These are phyloP conservation scores for human (Homo sapiens) DNA, from an alignment of 2,113 vertebrate species.

Conservation along the genomic window DNA sequence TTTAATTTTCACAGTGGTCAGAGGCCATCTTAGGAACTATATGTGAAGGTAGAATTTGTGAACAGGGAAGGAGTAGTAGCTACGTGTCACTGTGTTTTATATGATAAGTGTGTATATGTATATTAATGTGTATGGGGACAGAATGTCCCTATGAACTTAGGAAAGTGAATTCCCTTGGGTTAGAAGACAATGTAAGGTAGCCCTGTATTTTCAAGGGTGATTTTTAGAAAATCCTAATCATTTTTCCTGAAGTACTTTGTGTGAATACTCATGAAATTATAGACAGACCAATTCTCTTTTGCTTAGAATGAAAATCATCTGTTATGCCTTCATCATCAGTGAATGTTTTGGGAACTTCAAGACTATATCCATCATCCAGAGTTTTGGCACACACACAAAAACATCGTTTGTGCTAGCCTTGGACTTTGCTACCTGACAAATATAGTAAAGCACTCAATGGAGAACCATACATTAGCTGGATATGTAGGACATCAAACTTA, in stretches of 20 bases:
- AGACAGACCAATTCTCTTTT: constrained; percentile 35
- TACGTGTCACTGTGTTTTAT: not conserved
- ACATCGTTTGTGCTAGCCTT: not conserved
- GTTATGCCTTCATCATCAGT: not conserved
- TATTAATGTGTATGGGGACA: not conserved
- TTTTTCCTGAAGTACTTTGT: not conserved
- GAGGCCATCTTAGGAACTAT: not conserved
- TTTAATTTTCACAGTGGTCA: not conserved
- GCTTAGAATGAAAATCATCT: constrained; percentile 32
- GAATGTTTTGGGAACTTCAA: constrained; percentile 12
- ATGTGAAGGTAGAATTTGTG: not conserved
- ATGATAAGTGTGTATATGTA: not conserved
- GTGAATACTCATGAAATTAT: not conserved
- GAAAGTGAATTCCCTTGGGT: not conserved
- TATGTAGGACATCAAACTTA: not conserved
- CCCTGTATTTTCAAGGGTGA: not conserved
- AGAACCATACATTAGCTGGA: not conserved
- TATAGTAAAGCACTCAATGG: not conserved
- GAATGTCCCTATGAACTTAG: not conserved
- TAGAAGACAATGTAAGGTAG: not conserved
- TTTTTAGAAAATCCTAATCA: not conserved
- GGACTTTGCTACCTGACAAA: not conserved
- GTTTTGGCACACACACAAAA: not conserved
- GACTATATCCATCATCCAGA: not conserved
- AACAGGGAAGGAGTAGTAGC: not conserved